A percentile compares a stretch with the other conserved stretches of the same genome.
Evolutionary conservation across 2,888 invertebrate genomes (phyloP).

Genomic region (Tenthredo notha): DNA sequence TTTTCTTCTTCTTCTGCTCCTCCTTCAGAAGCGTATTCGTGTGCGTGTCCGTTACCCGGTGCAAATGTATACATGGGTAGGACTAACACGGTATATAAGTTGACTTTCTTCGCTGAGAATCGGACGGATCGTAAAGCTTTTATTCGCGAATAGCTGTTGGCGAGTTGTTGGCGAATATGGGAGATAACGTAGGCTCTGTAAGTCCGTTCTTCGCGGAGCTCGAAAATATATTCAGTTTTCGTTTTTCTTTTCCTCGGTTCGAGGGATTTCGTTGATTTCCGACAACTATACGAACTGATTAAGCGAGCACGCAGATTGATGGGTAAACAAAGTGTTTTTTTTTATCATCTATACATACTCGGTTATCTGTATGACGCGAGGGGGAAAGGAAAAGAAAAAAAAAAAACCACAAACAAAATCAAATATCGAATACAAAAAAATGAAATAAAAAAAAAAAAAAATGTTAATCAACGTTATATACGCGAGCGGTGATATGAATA

Average conservation of each 20-base stretch:
- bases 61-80: neutral
- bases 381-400: neutral
- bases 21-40: neutral
- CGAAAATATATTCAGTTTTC: neutral
- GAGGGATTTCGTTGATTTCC: neutral
- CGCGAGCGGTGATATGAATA: constrained; percentile 3
- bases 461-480: neutral
- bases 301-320: neutral
- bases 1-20: neutral
- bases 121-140: constrained; percentile 23
- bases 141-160: neutral
- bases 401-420: neutral
- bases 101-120: neutral
- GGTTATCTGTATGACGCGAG: neutral
- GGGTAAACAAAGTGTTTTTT: neutral
- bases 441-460: neutral
- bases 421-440: neutral
- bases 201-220: too few relatives aligned
- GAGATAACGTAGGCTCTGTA: neutral
- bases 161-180: neutral
- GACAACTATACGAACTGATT: neutral
- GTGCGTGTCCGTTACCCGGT: neutral
- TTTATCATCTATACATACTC: neutral
- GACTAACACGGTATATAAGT: neutral
- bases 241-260: neutral